Evolutionary conservation across 2,113 vertebrate species (phyloP).

Genomic region (Felis chaus): DNA sequence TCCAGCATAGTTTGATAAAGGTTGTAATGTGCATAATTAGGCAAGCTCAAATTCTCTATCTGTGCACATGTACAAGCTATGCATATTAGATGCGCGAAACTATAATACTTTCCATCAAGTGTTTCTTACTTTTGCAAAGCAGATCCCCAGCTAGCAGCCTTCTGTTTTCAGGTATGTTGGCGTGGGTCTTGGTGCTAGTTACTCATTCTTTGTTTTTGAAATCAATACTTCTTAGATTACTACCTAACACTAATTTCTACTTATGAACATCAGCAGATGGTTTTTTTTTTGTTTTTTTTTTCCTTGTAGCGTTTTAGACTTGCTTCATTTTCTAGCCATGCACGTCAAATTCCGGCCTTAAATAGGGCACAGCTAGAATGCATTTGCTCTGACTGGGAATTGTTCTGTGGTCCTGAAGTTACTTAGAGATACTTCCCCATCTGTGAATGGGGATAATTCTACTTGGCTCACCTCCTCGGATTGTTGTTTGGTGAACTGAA

Average conservation of each 20-base stretch:
- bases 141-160: neutral
- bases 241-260: constrained; percentile 32
- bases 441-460: neutral
- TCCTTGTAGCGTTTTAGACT: neutral
- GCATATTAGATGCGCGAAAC: constrained; percentile 31
- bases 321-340: constrained; percentile 38
- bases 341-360: neutral
- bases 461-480: neutral
- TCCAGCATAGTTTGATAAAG: neutral
- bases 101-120: constrained; percentile 18
- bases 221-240: neutral
- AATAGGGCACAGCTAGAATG: neutral
- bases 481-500: neutral
- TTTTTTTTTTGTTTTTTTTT: neutral
- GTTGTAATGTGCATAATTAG: neutral
- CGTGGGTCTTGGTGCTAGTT: neutral
- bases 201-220: neutral
- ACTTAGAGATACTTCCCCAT: neutral
- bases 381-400: neutral
- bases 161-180: neutral
- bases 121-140: constrained; percentile 9
- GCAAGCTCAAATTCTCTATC: neutral
- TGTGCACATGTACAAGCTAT: neutral
- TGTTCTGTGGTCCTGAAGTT: neutral
- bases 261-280: neutral